These are phyloP conservation scores for Leptonema lineaticorne DNA, from an alignment of 1,140 invertebrate genomes.

Conservation along the genomic window DNA sequence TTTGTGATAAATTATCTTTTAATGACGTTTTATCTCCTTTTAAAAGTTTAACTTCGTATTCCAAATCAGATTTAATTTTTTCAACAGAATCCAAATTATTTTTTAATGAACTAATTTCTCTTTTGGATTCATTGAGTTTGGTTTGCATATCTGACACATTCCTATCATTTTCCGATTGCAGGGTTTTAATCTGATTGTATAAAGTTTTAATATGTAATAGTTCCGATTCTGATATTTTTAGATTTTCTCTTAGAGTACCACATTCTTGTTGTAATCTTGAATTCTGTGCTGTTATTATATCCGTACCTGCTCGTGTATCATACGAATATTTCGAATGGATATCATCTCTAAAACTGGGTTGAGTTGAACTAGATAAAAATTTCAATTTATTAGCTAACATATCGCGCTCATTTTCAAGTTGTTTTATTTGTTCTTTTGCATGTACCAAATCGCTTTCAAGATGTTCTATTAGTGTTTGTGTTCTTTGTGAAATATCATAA, in stretches of 20 bases:
- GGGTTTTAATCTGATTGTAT: constrained; percentile 57
- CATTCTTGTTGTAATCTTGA: constrained; percentile 49
- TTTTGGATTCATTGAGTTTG: constrained; percentile 57
- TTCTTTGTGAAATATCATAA: background rate
- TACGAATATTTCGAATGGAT: background rate
- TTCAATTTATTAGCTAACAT: constrained; percentile 56
- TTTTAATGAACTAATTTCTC: constrained; percentile 56
- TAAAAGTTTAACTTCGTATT: constrained; percentile 57
- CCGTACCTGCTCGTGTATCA: background rate
- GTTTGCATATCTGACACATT: constrained; percentile 59
- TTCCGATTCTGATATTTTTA: constrained; percentile 52
- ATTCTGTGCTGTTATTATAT: constrained; percentile 7
- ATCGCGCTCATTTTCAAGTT: constrained; percentile 58
- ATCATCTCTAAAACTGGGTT: background rate
- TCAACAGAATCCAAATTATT: constrained; percentile 58
- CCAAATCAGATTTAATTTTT: constrained; percentile 57
- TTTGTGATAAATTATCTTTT: constrained; percentile 55
- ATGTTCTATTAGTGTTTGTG: constrained; percentile 49
- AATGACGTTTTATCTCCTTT: constrained; percentile 60
- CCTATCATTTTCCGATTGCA: constrained; percentile 64
- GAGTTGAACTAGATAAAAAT: constrained; percentile 38
- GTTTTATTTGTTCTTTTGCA: constrained; percentile 55
- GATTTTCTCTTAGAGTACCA: constrained; percentile 51
- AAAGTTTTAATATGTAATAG: constrained; percentile 53
- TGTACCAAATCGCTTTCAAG: constrained; percentile 57